Percentiles rank a stretch among this genome's conserved stretches.
These are phyloP conservation scores for Heterohyrax brucei DNA, from an alignment of 2,797 vertebrate species.

Conservation along the genomic window DNA sequence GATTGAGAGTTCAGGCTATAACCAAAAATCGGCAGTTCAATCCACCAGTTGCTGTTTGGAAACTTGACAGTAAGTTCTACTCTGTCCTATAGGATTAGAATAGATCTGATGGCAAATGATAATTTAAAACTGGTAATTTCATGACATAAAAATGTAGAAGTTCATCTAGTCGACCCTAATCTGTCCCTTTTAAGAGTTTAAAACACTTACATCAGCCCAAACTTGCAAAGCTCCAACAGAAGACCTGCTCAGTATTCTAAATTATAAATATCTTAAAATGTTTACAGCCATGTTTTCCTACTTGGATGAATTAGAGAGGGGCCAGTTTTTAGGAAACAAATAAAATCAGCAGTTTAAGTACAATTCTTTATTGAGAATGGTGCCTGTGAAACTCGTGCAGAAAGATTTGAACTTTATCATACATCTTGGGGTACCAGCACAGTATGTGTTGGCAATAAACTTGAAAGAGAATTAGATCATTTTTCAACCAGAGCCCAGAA, in stretches of 20 bases:
- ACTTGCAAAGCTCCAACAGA: neutral
- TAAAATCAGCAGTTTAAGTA: neutral
- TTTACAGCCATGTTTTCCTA: neutral
- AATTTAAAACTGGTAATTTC: neutral
- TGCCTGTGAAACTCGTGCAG: neutral
- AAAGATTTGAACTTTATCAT: neutral
- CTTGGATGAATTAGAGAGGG: neutral
- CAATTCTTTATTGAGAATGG: neutral
- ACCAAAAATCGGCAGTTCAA: too few relatives aligned
- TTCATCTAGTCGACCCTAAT: neutral
- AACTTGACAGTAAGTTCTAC: too few relatives aligned
- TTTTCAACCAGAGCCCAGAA: slow-evolving; percentile 59
- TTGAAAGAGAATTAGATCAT: slow-evolving; percentile 42
- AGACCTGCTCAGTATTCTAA: neutral
- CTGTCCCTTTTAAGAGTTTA: neutral
- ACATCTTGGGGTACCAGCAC: neutral
- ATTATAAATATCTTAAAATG: slow-evolving; percentile 13
- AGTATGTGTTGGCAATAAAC: neutral
- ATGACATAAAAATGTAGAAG: neutral
- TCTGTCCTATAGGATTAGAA: too few relatives aligned
- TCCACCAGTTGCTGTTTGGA: too few relatives aligned
- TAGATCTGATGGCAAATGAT: neutral
- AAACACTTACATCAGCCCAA: neutral
- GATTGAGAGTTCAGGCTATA: too few relatives aligned
- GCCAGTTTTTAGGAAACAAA: neutral